Percentiles rank a stretch among this genome's conserved stretches.
Conservation (phyloP, 2,888 invertebrate species). For the Ypsolopha sequella region DNA sequence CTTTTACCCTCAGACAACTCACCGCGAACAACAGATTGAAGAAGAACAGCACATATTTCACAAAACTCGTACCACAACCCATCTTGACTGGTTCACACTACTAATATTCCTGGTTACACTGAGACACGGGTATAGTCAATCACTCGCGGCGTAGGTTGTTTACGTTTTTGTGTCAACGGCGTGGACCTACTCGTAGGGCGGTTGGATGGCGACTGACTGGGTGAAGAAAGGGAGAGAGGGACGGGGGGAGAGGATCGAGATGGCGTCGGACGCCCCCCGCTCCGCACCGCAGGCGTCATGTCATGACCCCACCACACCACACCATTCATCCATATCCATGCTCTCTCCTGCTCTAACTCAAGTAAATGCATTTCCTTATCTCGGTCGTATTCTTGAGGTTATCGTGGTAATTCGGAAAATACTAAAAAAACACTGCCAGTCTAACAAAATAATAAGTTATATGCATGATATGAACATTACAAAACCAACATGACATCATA, state of each 20-base stretch:
- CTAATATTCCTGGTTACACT: slow-evolving; percentile 36
- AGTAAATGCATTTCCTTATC: no score
- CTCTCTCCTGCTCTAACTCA: slow-evolving; percentile 33
- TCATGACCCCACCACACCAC: slow-evolving; percentile 61
- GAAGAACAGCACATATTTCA: slow-evolving; percentile 86
- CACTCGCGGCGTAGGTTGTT: slow-evolving; percentile 46
- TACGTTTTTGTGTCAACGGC: slow-evolving; percentile 16
- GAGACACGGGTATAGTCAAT: slow-evolving; percentile 33
- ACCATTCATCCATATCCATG: slow-evolving; percentile 20
- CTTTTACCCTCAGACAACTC: slow-evolving; percentile 62
- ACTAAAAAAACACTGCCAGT: no score
- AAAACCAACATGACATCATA: no score
- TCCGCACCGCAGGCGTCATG: slow-evolving; percentile 14
- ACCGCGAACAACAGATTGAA: slow-evolving; percentile 85
- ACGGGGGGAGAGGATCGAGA: slow-evolving; percentile 36
- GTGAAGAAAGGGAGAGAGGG: slow-evolving; percentile 7
- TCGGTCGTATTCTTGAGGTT: no score
- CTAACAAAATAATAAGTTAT: no score
- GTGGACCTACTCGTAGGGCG: slow-evolving; percentile 15
- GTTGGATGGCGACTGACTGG: slow-evolving; percentile 46
- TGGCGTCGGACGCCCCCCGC: slow-evolving; percentile 39
- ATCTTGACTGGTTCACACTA: slow-evolving; percentile 43
- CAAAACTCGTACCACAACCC: slow-evolving; percentile 81
- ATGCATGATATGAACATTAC: no score
- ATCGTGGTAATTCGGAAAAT: no score